Base-by-base conservation (phyloP, 2,113 vertebrate species). In the Hyperoodon ampullatus region DNA sequence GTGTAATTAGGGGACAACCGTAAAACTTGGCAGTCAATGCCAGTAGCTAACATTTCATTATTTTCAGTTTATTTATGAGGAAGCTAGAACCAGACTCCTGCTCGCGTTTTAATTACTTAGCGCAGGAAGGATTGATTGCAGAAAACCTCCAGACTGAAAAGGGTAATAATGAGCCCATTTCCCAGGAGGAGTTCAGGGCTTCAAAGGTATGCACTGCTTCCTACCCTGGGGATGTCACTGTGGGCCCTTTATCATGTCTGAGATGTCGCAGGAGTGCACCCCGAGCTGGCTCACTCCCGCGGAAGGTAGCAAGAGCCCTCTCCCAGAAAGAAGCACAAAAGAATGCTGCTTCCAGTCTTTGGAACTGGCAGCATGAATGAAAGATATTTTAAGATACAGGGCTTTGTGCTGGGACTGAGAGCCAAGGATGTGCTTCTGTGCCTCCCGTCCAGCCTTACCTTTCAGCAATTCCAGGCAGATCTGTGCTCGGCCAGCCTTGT, bases 41-140 rank as follows among this genome's bases (percentile, higher is more conserved):
- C 84, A 74, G 28, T 96, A 96, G 87, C 96, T 95, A 97, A 96
- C 93, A 82, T 97, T 88, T 86, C 89, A 89, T 97, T 98, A 95
- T 86, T 97, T 97, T 95, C 88, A 21, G 84, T 55, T 0, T 95
- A 74, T 97, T 98, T 97, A 95, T 94, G 92, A 42, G 13, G 85
- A 98, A 96, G 77, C 24, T 15, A 94, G 97, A 78, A 96, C 81
- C 96, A 97, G 96, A 39, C 77, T 96, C 81, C 82, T 81, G 71
- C 72, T 15, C 98, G 97, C 97, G 88, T 97, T 98, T 93, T 96
- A 96, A 97, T 97, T 97, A 96, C 87, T 93, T 66, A 80, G 70
- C n/a, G 0, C 0, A 72, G 82, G 90, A 93, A 97, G 78, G 86
- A 95, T 24, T 58, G 94, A 96, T 81, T 96, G 94, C 87, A 87